Base-by-base conservation (phyloP, 2,797 vertebrate species). In the Threskiornis aethiopicus region DNA sequence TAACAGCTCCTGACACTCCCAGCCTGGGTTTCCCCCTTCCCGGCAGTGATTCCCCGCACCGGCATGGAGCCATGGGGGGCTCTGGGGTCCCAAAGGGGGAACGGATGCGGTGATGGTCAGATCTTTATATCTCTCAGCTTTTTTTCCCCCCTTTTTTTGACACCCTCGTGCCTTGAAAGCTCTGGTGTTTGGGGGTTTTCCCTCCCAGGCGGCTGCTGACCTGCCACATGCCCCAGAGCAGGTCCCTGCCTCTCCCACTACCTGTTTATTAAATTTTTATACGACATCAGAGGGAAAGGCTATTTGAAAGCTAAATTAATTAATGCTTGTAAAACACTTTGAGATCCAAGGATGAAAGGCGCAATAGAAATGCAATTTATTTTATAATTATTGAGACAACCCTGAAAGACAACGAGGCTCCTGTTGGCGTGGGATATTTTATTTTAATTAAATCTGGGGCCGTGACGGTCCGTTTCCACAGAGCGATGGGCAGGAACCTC, bases 321-420 rank as follows among this genome's bases (percentile, higher is more conserved):
- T 96, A 97, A 92, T 0, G 16, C 92, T 81, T 91, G 86, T 91
- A 93, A 95, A 94, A n/a, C 90, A 87, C 90, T 88, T 61, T 49
- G 97, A 96, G 95, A 65, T 81, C 66, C 73, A 7, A 69, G 84
- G 95, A 95, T 92, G 96, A 96, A 97, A 97, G 87, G 77, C 3
- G 11, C 71, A 67, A 93, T 61, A 90, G 93, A 90, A 93, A 91
- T 13, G 69, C 92, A 95, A 96, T 96, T 92, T 93, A 87, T 92
- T 90, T 88, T 28, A 76, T 95, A 96, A 97, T 96, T 95, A 93
- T 89, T 28, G 20, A 57, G 77, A 76, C 89, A 67, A 81, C 72
- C 86, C 94, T 75, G 95, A 83, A 92, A 93, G 93, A 92, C 96
- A 90, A 81, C 10, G 19, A 93, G 90, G 86, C 72, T 95, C 70